Evolutionary conservation across 2,888 invertebrate genomes (phyloP).

Genomic region (Drosophila kokeensis): DNA sequence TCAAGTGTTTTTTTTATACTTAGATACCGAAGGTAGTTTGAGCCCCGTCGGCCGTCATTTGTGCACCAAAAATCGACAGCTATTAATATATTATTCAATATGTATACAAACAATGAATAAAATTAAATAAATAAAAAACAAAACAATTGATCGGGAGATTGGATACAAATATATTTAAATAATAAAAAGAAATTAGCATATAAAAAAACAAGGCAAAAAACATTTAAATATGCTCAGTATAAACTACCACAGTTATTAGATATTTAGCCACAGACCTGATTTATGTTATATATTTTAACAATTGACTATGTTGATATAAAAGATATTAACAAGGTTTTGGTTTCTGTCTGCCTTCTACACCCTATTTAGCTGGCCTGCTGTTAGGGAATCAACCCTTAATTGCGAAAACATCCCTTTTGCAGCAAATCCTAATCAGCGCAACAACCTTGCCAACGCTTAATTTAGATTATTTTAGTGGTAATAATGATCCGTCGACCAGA

Average conservation of each 20-base stretch:
- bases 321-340: neutral
- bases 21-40: neutral
- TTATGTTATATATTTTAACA: too few relatives aligned
- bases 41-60: neutral
- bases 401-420: neutral
- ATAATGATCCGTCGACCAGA: constrained; percentile 51
- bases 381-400: neutral
- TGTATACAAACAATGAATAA: neutral
- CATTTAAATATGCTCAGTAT: neutral
- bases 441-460: constrained; percentile 18
- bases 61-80: neutral
- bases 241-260: neutral
- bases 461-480: constrained; percentile 10
- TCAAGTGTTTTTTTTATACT: neutral
- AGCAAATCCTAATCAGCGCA: neutral
- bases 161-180: neutral
- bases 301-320: neutral
- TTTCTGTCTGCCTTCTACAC: too few relatives aligned
- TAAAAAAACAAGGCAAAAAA: neutral
- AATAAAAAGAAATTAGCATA: neutral
- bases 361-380: neutral
- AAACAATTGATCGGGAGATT: neutral
- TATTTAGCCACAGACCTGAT: neutral
- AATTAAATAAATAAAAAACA: neutral
- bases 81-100: neutral